Evolutionary conservation across 2,888 invertebrate species (phyloP), one percentile per base, ranked within the genome.

Genomic region (Leucophenga montana): DNA sequence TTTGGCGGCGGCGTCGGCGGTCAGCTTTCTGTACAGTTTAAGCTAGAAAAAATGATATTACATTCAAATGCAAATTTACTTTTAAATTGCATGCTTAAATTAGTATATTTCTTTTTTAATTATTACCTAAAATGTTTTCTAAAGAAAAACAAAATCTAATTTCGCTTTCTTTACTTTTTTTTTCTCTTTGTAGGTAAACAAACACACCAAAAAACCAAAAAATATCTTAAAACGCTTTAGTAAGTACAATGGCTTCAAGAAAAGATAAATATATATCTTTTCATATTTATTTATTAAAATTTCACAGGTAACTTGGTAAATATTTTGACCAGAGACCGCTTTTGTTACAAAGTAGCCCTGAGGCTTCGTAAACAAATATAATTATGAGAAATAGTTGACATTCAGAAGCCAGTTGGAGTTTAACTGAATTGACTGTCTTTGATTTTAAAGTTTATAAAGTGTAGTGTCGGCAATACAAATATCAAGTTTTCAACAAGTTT

Each of bases 161-260:
- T 76, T 71, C 74, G 74, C 73, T 73, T 76, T 75, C 71, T 73
- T 75, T 65, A 67, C 72, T 73, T 72, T 4, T 50, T 46, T 62
- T 59, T 75, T 71, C 46, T 71, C 56, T 72, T 70, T 79, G 59
- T 77, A 82, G 83, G 82, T 83, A 82, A 82, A 66, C 71, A 16
- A 57, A 50, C 50, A 20, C 39, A 62, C 9, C 20, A 57, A n/a
- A n/a, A 46, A 6, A 18, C n/a, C n/a, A 48, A 75, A 14, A 33
- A 76, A 74, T 74, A 75, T 70, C 13, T 33, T 54, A 69, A 73
- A 70, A 69, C 78, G 80, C 80, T 81, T 82, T 77, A 76, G 77
- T 70, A 48, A 66, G 61, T 31, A 44, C 71, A 70, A 73, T 71
- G 50, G 64, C 68, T 66, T 48, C 71, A 71, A 68, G 54, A 48